phyloP scores from a whole-genome alignment of 2,888 invertebrate genomes.

The Cheilosia vulpina region DNA sequence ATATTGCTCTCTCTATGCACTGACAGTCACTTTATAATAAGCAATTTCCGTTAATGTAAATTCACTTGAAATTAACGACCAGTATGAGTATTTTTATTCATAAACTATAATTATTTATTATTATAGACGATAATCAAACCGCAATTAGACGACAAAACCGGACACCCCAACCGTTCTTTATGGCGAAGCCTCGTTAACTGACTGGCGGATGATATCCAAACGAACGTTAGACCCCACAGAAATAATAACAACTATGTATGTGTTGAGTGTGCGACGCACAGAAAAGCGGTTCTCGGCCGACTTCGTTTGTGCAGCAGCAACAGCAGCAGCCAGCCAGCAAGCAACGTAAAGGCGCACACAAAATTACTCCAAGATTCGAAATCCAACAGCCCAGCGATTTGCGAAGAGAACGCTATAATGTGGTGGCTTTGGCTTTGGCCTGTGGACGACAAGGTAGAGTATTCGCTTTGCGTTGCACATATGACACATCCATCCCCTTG shows the following conservation, averaged over 20 bases:
- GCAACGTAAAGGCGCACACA: slow-evolving; percentile 49
- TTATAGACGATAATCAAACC: slow-evolving; percentile 70
- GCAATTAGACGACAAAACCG: slow-evolving; percentile 67
- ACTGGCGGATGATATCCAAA: slow-evolving; percentile 70
- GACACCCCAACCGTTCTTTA: slow-evolving; percentile 72
- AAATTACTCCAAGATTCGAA: slow-evolving; percentile 53
- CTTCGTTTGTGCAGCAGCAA: slow-evolving; percentile 57
- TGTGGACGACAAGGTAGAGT: slow-evolving; percentile 5
- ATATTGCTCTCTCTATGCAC: not conserved
- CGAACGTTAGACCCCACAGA: slow-evolving; percentile 74
- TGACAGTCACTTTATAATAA: slow-evolving; percentile 41
- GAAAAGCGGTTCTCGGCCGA: slow-evolving; percentile 67
- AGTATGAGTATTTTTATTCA: slow-evolving; percentile 28
- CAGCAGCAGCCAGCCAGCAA: slow-evolving; percentile 37
- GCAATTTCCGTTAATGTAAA: slow-evolving; percentile 53
- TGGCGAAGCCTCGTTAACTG: slow-evolving; percentile 74
- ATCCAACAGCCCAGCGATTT: slow-evolving; percentile 31
- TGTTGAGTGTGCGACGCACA: slow-evolving; percentile 51
- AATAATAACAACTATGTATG: slow-evolving; percentile 63
- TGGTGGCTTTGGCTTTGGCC: not conserved
- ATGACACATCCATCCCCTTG: slow-evolving; percentile 68
- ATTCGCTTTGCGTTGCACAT: slow-evolving; percentile 46
- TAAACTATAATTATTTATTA: slow-evolving; percentile 70
- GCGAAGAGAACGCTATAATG: slow-evolving; percentile 56
- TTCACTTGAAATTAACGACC: slow-evolving; percentile 46